A percentile compares a stretch with the other conserved stretches of the same genome.
These are phyloP conservation scores for Sclerurus mexicanus DNA, from an alignment of 2,113 vertebrate genomes.

Conservation along the genomic window DNA sequence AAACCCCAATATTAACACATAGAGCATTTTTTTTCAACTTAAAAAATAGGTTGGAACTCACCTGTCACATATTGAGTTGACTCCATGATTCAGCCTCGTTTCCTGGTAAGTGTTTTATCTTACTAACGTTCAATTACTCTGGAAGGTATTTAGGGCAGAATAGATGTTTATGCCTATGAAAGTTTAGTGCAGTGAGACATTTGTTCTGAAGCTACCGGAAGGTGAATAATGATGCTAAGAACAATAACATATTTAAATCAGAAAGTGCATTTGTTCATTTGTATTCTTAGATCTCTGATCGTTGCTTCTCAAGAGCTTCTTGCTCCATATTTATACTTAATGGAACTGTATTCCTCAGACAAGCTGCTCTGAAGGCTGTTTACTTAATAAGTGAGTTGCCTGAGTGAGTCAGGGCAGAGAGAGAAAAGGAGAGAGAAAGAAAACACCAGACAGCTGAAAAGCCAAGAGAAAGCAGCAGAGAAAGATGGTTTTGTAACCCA, in stretches of 20 bases:
- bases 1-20: neutral
- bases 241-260: slow-evolving; percentile 47
- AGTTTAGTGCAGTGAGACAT: neutral
- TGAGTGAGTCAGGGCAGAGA: neutral
- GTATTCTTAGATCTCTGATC: slow-evolving; percentile 12
- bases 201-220: slow-evolving; percentile 22
- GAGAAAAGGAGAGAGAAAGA: neutral
- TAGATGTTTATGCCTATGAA: slow-evolving; percentile 32
- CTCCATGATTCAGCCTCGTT: slow-evolving; percentile 31
- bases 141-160: slow-evolving; percentile 37
- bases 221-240: slow-evolving; percentile 47
- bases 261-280: slow-evolving; percentile 31
- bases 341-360: neutral
- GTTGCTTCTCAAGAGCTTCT: neutral
- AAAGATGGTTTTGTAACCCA: neutral
- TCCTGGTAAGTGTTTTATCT: slow-evolving; percentile 28
- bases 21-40: neutral
- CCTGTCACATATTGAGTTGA: neutral
- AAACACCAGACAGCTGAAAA: neutral
- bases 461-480: neutral
- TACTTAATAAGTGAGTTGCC: slow-evolving; percentile 22
- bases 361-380: slow-evolving; percentile 11
- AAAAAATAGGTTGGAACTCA: neutral
- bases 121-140: slow-evolving; percentile 16
- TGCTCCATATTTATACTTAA: neutral